These are phyloP conservation scores for Pungitius pungitius DNA, from an alignment of 2,113 vertebrate genomes.

Conservation along the genomic window DNA sequence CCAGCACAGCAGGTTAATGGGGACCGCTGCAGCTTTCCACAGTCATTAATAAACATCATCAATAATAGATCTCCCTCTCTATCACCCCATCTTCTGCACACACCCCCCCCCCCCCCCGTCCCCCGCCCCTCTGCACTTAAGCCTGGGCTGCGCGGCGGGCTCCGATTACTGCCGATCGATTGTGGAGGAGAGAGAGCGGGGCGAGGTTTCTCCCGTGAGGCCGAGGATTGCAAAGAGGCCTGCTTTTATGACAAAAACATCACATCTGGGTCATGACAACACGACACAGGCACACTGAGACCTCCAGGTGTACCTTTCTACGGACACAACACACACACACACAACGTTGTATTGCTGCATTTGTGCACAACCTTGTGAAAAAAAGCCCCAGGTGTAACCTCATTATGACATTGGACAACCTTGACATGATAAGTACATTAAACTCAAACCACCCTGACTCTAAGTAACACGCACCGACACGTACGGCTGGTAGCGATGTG, in stretches of 20 bases:
- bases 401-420: too few relatives aligned
- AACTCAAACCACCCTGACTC: background rate
- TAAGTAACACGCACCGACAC: background rate
- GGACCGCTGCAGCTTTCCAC: slow-evolving; percentile 72
- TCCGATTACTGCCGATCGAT: slow-evolving; percentile 83
- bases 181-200: slow-evolving; percentile 39
- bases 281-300: slow-evolving; percentile 19
- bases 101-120: slow-evolving; percentile 51
- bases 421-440: background rate
- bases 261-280: slow-evolving; percentile 37
- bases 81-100: slow-evolving; percentile 72
- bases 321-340: background rate
- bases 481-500: background rate
- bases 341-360: background rate
- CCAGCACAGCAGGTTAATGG: slow-evolving; percentile 51
- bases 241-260: slow-evolving; percentile 65
- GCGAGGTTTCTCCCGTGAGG: slow-evolving; percentile 37
- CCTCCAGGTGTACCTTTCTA: slow-evolving; percentile 18
- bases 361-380: background rate
- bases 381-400: slow-evolving; percentile 15
- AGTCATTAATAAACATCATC: slow-evolving; percentile 82
- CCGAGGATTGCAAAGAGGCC: slow-evolving; percentile 19
- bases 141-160: slow-evolving; percentile 60
- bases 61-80: slow-evolving; percentile 82
- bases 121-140: slow-evolving; percentile 75